Base-by-base conservation (phyloP, 2,797 vertebrate species). In the Pangasius macronema region DNA sequence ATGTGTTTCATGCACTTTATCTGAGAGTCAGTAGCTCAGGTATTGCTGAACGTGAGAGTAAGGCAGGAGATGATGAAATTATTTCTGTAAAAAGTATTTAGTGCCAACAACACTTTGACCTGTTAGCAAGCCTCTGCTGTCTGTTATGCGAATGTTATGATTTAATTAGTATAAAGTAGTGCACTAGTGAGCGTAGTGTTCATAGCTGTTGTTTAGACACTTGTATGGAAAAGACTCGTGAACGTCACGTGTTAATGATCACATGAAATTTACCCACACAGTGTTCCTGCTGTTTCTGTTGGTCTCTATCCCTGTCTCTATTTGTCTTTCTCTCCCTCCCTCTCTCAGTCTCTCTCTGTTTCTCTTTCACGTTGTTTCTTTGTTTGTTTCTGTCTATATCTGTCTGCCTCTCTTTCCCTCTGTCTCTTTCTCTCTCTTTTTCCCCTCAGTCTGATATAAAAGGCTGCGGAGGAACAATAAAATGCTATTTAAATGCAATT, bases 401-500 rank as follows among this genome's bases (percentile, higher is more conserved):
- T 36, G 85, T 92, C 91, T 91, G 92, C 91, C 91, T 91, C 93
- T 93, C 93, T 92, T 88, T 90, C 92, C 93, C 92, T 46, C 0
- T 46, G 18, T 46, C 22, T 10, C 33, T 90, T 92, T 93, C 92
- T 93, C 83, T 83, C 59, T 82, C 83, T 75, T 65, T 90, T 91
- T 91, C 92, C 88, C 82, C 65, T 81, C 85, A 59, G 88, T 87
- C 77, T 90, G 95, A 46, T 73, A 96, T 96, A 95, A 96, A 96
- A 96, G 95, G 95, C 94, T 94, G 92, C 51, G 1, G 63, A 27
- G 22, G n/a, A 95, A 96, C 96, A 96, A 96, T 96, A 96, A 96
- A 95, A 96, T 95, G 95, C 95, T 53, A 96, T 96, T 96, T 96
- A 96, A 96, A 96, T 96, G 95, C 95, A 95, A 94, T 3, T 11